Conservation (phyloP, 92 coral and sea anemone species). For the Scolanthus callimorphus region DNA sequence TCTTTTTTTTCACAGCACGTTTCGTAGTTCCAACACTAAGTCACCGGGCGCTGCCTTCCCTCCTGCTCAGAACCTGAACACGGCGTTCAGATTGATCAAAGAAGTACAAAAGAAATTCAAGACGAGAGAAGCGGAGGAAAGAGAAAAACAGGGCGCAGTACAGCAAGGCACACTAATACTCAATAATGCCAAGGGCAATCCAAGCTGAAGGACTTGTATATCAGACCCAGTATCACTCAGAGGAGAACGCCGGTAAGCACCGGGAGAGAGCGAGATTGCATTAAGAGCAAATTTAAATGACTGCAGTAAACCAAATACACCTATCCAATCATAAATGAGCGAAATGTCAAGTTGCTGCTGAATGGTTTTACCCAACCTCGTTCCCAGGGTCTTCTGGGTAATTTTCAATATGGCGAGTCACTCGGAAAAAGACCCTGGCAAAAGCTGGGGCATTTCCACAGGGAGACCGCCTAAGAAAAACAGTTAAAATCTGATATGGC, state of each 20-base stretch:
- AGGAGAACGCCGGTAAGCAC: conserved; percentile 81
- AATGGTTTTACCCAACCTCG: too few relatives aligned
- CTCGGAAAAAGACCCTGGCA: too few relatives aligned
- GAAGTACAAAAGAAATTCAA: conserved; percentile 98
- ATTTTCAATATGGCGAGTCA: too few relatives aligned
- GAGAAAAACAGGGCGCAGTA: conserved; percentile 96
- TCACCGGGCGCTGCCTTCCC: conserved; percentile 69
- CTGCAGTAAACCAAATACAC: too few relatives aligned
- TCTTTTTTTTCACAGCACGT: conserved; percentile 55
- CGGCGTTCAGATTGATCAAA: conserved; percentile 89
- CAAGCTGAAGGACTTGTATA: conserved; percentile 96
- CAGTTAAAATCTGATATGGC: too few relatives aligned
- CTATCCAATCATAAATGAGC: too few relatives aligned
- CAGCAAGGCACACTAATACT: conserved; percentile 88
- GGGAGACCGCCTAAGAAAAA: too few relatives aligned
- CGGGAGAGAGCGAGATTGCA: too few relatives aligned
- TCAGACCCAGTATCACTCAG: conserved; percentile 85
- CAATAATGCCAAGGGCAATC: conserved; percentile 86
- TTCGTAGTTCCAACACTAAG: conserved; percentile 91
- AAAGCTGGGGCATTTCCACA: too few relatives aligned
- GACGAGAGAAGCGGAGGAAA: conserved; percentile 96
- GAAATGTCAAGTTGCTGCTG: too few relatives aligned
- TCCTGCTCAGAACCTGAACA: conserved; percentile 82
- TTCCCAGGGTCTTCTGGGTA: too few relatives aligned
- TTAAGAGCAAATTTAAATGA: too few relatives aligned